Evolutionary conservation across 2,113 vertebrate genomes (phyloP).

Genomic region (Symphodus melops): DNA sequence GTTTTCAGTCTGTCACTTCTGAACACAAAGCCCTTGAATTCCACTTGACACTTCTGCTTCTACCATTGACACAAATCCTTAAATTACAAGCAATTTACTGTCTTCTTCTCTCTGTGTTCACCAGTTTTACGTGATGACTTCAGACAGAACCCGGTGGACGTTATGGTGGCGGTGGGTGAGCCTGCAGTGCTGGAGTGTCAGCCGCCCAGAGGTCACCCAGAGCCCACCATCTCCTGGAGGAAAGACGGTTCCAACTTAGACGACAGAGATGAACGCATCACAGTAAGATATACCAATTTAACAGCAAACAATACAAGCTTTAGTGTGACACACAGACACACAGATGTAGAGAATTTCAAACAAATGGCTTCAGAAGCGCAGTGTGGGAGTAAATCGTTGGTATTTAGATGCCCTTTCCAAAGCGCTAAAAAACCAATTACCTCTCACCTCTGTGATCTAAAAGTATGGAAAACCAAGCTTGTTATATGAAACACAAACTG

Average conservation of each 20-base stretch:
- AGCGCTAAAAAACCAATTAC: constrained; percentile 5
- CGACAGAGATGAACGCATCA: constrained; percentile 92
- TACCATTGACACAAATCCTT: not conserved
- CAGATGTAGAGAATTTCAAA: not conserved
- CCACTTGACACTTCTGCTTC: not conserved
- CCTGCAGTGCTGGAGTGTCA: constrained; percentile 95
- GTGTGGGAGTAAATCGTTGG: constrained; percentile 4
- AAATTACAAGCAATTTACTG: not conserved
- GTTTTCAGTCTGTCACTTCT: not conserved
- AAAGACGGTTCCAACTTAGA: constrained; percentile 89
- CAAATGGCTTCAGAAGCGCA: not conserved
- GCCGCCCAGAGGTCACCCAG: constrained; percentile 93
- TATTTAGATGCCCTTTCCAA: not conserved
- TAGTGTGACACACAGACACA: too few species aligned
- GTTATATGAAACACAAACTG: not conserved
- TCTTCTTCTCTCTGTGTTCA: constrained; percentile 38
- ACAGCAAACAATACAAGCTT: not conserved
- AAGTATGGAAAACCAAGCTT: not conserved
- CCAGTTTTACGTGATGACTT: constrained; percentile 95
- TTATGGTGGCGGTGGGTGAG: constrained; percentile 93
- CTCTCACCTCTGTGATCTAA: not conserved
- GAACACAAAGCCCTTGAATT: not conserved
- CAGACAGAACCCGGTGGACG: constrained; percentile 93
- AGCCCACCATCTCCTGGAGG: constrained; percentile 96
- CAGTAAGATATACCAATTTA: constrained; percentile 79